Conservation (phyloP, 2,888 invertebrate genomes). For the Mythimna ferrago region DNA sequence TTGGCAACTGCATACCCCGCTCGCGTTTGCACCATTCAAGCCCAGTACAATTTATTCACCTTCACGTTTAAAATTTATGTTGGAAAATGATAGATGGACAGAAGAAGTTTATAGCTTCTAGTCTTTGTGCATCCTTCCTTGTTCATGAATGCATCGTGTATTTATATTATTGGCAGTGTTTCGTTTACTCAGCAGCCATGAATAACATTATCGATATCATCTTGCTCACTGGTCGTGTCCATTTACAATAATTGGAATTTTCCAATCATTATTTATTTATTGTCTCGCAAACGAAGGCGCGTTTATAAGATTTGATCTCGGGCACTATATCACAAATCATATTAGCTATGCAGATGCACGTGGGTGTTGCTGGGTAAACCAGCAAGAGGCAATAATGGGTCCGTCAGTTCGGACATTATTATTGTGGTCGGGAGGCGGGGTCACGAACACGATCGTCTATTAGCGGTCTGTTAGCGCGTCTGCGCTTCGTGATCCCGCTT, state of each 20-base stretch:
- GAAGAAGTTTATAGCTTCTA: constrained; percentile 29
- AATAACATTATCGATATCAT: constrained; percentile 59
- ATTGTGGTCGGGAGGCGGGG: constrained; percentile 80
- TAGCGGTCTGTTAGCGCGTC: constrained; percentile 86
- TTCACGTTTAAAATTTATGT: constrained; percentile 33
- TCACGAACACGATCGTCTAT: constrained; percentile 87
- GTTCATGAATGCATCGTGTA: constrained; percentile 19
- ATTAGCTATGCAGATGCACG: constrained; percentile 52
- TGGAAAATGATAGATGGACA: constrained; percentile 21
- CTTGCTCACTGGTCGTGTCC: constrained; percentile 49
- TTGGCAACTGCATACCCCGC: constrained; percentile 15
- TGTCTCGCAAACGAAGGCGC: constrained; percentile 37
- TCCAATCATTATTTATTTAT: constrained; percentile 58
- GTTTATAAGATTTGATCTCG: constrained; percentile 60
- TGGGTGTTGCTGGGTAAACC: constrained; percentile 62
- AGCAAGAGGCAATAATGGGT: constrained; percentile 64
- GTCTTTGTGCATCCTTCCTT: constrained; percentile 31
- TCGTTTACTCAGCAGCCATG: constrained; percentile 46
- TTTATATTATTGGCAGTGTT: constrained; percentile 37
- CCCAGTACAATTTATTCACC: constrained; percentile 29
- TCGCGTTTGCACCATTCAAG: constrained; percentile 4
- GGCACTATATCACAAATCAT: constrained; percentile 58
- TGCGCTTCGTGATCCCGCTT: constrained; percentile 82
- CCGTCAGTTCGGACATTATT: constrained; percentile 74
- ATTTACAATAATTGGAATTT: constrained; percentile 57